Conservation (phyloP, 1,140 invertebrate genomes). For the Mylabris phalerata region DNA sequence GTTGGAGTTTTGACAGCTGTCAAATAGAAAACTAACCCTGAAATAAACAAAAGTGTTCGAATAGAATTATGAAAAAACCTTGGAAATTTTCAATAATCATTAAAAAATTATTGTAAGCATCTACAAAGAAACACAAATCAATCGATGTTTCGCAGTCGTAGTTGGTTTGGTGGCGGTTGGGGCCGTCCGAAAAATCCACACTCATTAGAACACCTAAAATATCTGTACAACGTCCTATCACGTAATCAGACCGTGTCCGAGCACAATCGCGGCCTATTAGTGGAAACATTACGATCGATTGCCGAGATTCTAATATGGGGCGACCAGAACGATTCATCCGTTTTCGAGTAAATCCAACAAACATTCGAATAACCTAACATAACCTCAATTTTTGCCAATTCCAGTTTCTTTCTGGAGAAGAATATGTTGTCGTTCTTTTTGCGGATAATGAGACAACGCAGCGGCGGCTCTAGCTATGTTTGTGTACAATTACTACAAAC, state of each 20-base stretch:
- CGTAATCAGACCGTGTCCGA: slow-evolving; percentile 97
- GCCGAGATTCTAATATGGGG: slow-evolving; percentile 99
- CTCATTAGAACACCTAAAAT: slow-evolving; percentile 94
- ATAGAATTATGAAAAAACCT: too few relatives aligned
- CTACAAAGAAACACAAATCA: too few relatives aligned
- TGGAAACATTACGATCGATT: slow-evolving; percentile 94
- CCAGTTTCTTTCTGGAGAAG: slow-evolving; percentile 96
- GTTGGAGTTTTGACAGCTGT: too few relatives aligned
- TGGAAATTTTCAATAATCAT: too few relatives aligned
- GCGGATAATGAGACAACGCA: slow-evolving; percentile 95
- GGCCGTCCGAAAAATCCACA: slow-evolving; percentile 93
- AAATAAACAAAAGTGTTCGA: too few relatives aligned
- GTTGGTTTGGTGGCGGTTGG: slow-evolving; percentile 80
- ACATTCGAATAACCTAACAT: neutral
- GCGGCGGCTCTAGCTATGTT: slow-evolving; percentile 84
- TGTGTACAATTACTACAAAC: slow-evolving; percentile 98
- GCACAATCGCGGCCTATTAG: slow-evolving; percentile 87
- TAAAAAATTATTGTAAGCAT: too few relatives aligned
- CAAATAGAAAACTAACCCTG: too few relatives aligned
- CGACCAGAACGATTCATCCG: slow-evolving; percentile 98
- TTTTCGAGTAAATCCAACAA: slow-evolving; percentile 86
- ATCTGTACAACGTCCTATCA: slow-evolving; percentile 89
- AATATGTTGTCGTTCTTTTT: slow-evolving; percentile 99
- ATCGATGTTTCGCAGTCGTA: slow-evolving; percentile 75
- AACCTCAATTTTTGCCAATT: slow-evolving; percentile 37